phyloP scores from a whole-genome alignment of 2,113 vertebrate species.

The Caretta caretta region DNA sequence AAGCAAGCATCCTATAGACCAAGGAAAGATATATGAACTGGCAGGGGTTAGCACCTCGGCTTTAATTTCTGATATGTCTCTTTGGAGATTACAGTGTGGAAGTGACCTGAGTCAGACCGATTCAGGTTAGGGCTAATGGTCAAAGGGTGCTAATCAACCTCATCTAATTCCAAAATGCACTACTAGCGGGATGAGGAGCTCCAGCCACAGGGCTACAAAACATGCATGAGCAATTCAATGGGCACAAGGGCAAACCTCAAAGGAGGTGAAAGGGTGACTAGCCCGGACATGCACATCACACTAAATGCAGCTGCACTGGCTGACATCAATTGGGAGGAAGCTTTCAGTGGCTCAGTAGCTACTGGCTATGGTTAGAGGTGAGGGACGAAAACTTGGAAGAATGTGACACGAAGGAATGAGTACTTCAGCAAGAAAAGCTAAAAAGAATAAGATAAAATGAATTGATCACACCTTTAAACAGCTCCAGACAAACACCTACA shows the following conservation, averaged over 20 bases:
- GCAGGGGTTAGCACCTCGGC: background rate
- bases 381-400: background rate
- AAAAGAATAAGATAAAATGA: background rate
- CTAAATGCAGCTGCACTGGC: fast-evolving
- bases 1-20: constrained; percentile 16
- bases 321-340: background rate
- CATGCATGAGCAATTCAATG: background rate
- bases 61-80: constrained; percentile 33
- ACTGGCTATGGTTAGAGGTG: background rate
- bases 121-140: background rate
- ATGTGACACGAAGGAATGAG: background rate
- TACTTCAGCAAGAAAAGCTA: background rate
- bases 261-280: background rate
- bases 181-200: background rate
- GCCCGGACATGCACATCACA: fast-evolving
- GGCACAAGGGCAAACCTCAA: background rate
- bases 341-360: background rate
- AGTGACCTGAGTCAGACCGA: constrained; percentile 17
- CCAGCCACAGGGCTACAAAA: background rate
- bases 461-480: background rate
- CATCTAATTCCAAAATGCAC: fast-evolving
- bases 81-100: constrained; percentile 7
- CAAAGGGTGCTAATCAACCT: background rate
- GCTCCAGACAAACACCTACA: background rate
- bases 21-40: constrained; percentile 13